phyloP scores from a whole-genome alignment of 1,140 invertebrate species.

The Solenopsis invicta region DNA sequence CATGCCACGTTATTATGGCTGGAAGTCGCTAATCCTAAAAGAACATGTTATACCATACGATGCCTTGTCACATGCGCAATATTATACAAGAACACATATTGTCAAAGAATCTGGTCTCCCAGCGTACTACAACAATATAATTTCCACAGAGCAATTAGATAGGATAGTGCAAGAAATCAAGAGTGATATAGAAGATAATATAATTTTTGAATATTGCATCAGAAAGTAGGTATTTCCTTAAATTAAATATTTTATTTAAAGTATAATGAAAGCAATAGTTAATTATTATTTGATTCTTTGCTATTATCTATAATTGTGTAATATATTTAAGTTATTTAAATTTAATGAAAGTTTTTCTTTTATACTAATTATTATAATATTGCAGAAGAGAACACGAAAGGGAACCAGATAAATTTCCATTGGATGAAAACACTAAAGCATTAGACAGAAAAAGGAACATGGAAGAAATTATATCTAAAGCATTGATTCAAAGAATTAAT shows the following conservation, averaged over 20 bases:
- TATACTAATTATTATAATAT: slow-evolving; percentile 48
- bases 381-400: slow-evolving; percentile 77
- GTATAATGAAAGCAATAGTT: background rate
- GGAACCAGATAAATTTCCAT: slow-evolving; percentile 54
- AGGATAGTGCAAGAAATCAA: slow-evolving; percentile 86
- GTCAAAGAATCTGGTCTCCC: slow-evolving; percentile 87
- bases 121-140: slow-evolving; percentile 86
- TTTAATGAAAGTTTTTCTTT: slow-evolving; percentile 35
- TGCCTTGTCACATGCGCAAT: slow-evolving; percentile 89
- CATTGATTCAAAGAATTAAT: slow-evolving; percentile 90
- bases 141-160: slow-evolving; percentile 81
- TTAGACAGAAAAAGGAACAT: slow-evolving; percentile 79
- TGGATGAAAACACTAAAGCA: slow-evolving; percentile 62
- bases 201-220: slow-evolving; percentile 88
- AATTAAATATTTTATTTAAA: slow-evolving; percentile 30
- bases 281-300: slow-evolving; percentile 11
- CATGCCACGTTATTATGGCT: slow-evolving; percentile 94
- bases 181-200: slow-evolving; percentile 88
- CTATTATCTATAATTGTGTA: background rate
- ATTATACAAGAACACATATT: slow-evolving; percentile 91
- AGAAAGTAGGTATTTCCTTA: slow-evolving; percentile 86
- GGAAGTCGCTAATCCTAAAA: slow-evolving; percentile 88
- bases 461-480: slow-evolving; percentile 82
- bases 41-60: slow-evolving; percentile 90
- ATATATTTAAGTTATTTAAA: slow-evolving; percentile 35